A percentile compares a stretch with the other conserved stretches of the same genome.
phyloP scores from a whole-genome alignment of 2,797 vertebrate genomes.

The Echiichthys vipera region DNA sequence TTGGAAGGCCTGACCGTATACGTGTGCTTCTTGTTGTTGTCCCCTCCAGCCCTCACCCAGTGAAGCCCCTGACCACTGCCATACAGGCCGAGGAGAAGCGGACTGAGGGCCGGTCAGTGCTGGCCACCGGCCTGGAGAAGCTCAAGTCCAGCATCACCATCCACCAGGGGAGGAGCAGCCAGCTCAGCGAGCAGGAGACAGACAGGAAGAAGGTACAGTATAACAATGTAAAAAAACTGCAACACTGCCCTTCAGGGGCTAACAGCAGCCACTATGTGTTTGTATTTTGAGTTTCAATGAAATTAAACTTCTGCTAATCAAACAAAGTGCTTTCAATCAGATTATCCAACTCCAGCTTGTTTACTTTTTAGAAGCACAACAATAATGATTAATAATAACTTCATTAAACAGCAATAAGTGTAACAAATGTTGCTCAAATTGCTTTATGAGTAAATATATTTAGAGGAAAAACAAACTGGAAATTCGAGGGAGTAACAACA shows the following conservation, averaged over 20 bases:
- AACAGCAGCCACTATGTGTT: not conserved
- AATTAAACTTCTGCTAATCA: not conserved
- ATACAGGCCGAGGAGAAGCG: constrained; percentile 81
- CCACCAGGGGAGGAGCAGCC: constrained; percentile 80
- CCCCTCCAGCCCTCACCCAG: constrained; percentile 90
- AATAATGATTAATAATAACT: not conserved
- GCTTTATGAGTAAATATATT: too few relatives aligned
- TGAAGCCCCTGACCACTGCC: constrained; percentile 91
- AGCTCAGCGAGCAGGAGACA: constrained; percentile 76
- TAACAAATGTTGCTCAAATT: not conserved
- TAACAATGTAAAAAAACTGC: not conserved
- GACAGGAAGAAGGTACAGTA: constrained; percentile 85
- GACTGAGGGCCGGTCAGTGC: constrained; percentile 83
- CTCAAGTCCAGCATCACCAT: constrained; percentile 87
- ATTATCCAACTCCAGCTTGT: too few relatives aligned
- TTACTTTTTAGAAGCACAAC: not conserved
- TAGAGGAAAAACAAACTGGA: too few relatives aligned
- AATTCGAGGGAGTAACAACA: not conserved
- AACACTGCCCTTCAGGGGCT: constrained; percentile 8
- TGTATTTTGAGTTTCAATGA: not conserved
- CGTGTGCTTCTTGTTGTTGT: not conserved
- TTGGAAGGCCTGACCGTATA: constrained; percentile 8
- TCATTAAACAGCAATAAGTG: not conserved
- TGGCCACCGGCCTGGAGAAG: constrained; percentile 89
- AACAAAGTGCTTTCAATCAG: not conserved